A percentile compares a stretch with the other conserved stretches of the same genome.
Evolutionary conservation across 2,888 invertebrate species (phyloP).

Genomic region (Crematogaster levior): DNA sequence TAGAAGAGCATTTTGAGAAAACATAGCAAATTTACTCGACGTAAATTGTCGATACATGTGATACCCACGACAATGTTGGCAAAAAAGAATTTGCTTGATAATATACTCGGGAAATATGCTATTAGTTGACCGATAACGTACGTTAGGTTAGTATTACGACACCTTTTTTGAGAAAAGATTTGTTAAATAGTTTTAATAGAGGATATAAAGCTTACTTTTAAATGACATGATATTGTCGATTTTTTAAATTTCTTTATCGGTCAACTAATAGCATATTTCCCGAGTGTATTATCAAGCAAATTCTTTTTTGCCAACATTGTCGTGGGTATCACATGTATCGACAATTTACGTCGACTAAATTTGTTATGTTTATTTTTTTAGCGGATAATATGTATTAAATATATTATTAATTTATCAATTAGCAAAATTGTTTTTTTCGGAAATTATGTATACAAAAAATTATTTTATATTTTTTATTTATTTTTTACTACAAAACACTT

Average conservation of each 20-base stretch:
- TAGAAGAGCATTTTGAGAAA: constrained; percentile 66
- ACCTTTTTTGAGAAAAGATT: constrained; percentile 90
- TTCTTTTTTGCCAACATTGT: constrained; percentile 85
- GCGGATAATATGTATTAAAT: background rate
- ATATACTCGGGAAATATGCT: too few species aligned
- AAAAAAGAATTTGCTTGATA: too few species aligned
- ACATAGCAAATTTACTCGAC: too few species aligned
- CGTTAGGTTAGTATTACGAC: too few species aligned
- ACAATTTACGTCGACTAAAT: constrained; percentile 90
- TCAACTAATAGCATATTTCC: background rate
- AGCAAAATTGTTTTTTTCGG: background rate
- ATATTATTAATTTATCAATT: background rate
- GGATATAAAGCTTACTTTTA: constrained; percentile 93
- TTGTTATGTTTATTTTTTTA: constrained; percentile 34
- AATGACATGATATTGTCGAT: constrained; percentile 93
- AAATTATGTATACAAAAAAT: background rate
- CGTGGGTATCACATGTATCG: constrained; percentile 91
- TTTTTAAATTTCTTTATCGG: constrained; percentile 82
- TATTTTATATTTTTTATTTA: background rate
- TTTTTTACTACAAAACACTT: background rate
- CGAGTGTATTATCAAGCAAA: constrained; percentile 65
- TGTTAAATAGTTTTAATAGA: constrained; percentile 91
- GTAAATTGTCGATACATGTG: too few species aligned
- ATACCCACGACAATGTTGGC: too few species aligned
- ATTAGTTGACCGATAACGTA: too few species aligned